Evolutionary conservation across 2,888 invertebrate species (phyloP), one percentile per base, ranked within the genome.

Genomic region (Trissonchulus sp.): DNA sequence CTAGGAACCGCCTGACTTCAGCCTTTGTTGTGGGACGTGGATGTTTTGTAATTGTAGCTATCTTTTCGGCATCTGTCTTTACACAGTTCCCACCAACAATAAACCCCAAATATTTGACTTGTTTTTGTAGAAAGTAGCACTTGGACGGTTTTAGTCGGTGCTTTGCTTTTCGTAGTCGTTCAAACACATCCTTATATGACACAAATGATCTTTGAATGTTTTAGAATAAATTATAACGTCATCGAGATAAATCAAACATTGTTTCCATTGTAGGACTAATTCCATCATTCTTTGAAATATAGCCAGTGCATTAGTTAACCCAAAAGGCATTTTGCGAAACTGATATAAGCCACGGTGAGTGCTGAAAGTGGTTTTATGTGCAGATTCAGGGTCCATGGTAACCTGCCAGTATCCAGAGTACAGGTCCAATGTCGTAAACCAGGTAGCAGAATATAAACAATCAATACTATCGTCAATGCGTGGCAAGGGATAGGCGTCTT

Each of bases 121-220:
- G 31, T 1, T 60, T 35, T 15, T 63, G 34, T 0, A 71, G 71
- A 31, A 79, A 72, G 15, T 74, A 18, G 37, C 79, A 79, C 37
- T 79, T 79, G 23, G 31, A 28, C 0, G 79, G 74, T 71, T 79
- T 79, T n/a, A 80, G 65, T 38, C 72, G 80, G 18, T 80, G 73
- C 0, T 35, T 60, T 1, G 76, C 78, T 18, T 48, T 1, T 8
- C 63, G 31, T 15, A 79, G 35, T 1, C 79, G 68, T 1, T 65
- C 37, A 30, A 80, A 75, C 28, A 79, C 80, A 35, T 73, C 28
- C 18, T 34, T 1, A 80, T 48, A 1, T 76, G 33, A 0, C 18
- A 1, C 0, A 75, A 18, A 63, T 80, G 79, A 8, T 76, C 1
- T 0, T 80, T 75, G 18, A 62, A 78, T 2, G 75, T 72, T 30